Evolutionary conservation across 2,888 invertebrate species (phyloP).

Genomic region (Drosophila kuntzei): DNA sequence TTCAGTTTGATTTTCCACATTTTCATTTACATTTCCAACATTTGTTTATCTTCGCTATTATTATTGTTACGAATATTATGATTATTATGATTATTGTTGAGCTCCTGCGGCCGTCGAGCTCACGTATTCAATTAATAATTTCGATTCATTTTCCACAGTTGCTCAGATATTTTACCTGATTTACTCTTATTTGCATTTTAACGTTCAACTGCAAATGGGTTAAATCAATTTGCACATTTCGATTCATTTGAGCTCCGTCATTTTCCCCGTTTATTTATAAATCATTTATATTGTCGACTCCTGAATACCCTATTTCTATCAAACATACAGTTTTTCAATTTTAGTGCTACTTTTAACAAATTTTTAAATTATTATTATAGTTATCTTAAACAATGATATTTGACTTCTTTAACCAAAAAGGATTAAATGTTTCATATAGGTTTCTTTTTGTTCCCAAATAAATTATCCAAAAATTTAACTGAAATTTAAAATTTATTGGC

Average conservation of each 20-base stretch:
- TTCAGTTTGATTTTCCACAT: slow-evolving; percentile 7
- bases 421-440: too few species aligned
- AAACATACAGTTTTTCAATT: too few species aligned
- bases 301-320: not conserved
- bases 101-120: slow-evolving; percentile 13
- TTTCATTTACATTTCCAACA: slow-evolving; percentile 30
- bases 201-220: slow-evolving; percentile 10
- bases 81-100: slow-evolving; percentile 20
- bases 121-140: slow-evolving; percentile 48
- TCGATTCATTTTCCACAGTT: slow-evolving; percentile 14
- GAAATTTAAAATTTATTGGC: too few species aligned
- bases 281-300: not conserved
- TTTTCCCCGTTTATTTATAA: slow-evolving; percentile 20
- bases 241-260: not conserved
- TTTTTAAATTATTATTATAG: too few species aligned
- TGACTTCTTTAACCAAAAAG: not conserved
- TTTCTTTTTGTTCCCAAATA: too few species aligned
- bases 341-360: too few species aligned
- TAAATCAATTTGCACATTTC: slow-evolving; percentile 7
- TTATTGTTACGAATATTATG: slow-evolving; percentile 46
- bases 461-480: too few species aligned
- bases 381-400: not conserved
- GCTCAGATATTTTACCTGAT: slow-evolving; percentile 12
- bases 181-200: slow-evolving; percentile 18
- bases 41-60: slow-evolving; percentile 48